Percentiles rank a stretch among this genome's conserved stretches.
phyloP scores from a whole-genome alignment of 2,888 invertebrate species.

The Leucophenga montana region DNA sequence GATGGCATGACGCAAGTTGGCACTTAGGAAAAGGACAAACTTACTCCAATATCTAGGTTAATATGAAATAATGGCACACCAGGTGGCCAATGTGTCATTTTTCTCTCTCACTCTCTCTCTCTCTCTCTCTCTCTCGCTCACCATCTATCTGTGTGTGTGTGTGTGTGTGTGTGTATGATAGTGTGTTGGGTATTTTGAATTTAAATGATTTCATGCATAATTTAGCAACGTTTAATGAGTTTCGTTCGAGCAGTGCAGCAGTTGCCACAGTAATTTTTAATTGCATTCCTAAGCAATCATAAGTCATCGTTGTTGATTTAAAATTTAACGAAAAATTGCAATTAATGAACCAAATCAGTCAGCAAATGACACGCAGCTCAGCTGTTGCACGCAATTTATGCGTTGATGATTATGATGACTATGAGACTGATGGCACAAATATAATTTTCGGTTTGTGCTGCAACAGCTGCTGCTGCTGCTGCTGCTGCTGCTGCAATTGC shows the following conservation, averaged over 20 bases:
- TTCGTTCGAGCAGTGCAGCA: slow-evolving; percentile 13
- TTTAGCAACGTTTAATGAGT: slow-evolving; percentile 42
- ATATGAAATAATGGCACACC: slow-evolving; percentile 50
- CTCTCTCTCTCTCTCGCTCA: background rate
- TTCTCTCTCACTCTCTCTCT: too few species aligned
- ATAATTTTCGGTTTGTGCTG: background rate
- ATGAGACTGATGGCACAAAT: background rate
- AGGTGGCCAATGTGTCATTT: slow-evolving; percentile 7
- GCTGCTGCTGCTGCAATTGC: slow-evolving; percentile 45
- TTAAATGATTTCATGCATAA: slow-evolving; percentile 45
- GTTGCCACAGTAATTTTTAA: slow-evolving; percentile 3
- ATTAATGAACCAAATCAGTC: slow-evolving; percentile 50
- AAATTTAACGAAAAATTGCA: slow-evolving; percentile 39
- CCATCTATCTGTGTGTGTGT: too few species aligned
- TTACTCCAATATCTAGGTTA: slow-evolving; percentile 50
- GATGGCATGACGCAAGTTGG: background rate
- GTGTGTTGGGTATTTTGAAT: slow-evolving; percentile 39
- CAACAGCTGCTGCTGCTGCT: slow-evolving; percentile 11
- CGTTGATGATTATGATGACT: slow-evolving; percentile 14
- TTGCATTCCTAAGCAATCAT: background rate
- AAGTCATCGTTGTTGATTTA: background rate
- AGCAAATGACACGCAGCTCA: background rate
- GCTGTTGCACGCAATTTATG: slow-evolving; percentile 22
- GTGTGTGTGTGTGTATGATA: slow-evolving; percentile 31
- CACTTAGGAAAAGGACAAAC: slow-evolving; percentile 9